A percentile compares a stretch with the other conserved stretches of the same genome.
Conservation (phyloP, 1,140 invertebrate species). For the Bombus polaris region DNA sequence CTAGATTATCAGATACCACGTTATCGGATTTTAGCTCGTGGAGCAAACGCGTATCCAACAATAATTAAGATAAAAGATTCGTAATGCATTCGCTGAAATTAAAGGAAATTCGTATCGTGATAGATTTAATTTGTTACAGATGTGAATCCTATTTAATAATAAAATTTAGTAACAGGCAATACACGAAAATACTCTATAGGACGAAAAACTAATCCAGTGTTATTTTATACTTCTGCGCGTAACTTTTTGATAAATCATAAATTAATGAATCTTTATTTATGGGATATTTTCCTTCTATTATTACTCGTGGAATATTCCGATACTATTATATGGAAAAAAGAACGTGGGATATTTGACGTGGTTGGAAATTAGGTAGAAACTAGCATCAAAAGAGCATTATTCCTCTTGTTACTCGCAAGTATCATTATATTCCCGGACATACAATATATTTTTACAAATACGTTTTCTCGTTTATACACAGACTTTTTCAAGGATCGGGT, state of each 20-base stretch:
- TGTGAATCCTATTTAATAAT: too few species aligned
- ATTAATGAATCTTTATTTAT: not conserved
- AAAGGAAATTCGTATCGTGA: too few species aligned
- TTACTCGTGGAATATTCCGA: not conserved
- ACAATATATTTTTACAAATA: slow-evolving; percentile 71
- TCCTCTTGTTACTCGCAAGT: slow-evolving; percentile 15
- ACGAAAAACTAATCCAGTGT: too few species aligned
- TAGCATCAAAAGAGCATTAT: not conserved
- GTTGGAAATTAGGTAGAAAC: not conserved
- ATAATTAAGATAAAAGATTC: too few species aligned
- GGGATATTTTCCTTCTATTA: not conserved
- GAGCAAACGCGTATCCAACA: too few species aligned
- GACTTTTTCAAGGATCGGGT: slow-evolving; percentile 28
- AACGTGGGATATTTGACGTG: not conserved
- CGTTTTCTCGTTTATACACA: slow-evolving; percentile 56
- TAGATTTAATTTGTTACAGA: too few species aligned
- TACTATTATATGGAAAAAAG: not conserved
- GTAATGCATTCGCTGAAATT: too few species aligned
- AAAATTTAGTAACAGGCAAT: too few species aligned
- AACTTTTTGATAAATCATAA: not conserved
- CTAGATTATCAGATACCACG: too few species aligned
- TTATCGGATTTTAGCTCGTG: too few species aligned
- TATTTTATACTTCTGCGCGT: not conserved
- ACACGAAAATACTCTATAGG: too few species aligned
- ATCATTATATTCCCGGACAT: slow-evolving; percentile 65